Conservation (phyloP, 1,140 invertebrate species). For the Leptoteleia sp. region DNA sequence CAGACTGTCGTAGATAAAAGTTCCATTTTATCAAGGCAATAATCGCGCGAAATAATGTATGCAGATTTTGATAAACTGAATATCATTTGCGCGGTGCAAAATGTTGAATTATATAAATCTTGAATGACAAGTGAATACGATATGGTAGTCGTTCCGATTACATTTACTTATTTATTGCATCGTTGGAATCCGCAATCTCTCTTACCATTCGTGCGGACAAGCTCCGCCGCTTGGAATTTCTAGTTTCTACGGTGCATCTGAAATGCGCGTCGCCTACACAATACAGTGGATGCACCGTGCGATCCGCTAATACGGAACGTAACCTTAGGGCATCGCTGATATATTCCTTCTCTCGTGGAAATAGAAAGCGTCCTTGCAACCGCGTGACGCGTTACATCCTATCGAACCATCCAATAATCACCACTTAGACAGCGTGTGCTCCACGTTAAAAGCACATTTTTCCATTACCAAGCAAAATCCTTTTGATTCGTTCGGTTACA, state of each 20-base stretch:
- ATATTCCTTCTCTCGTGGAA: conserved; percentile 60
- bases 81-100: conserved; percentile 21
- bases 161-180: conserved; percentile 65
- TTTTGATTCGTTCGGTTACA: conserved; percentile 30
- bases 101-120: conserved; percentile 54
- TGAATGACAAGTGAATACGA: conserved; percentile 58
- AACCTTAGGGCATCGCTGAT: conserved; percentile 64
- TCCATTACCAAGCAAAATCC: conserved; percentile 38
- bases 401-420: conserved; percentile 55
- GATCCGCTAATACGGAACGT: conserved; percentile 60
- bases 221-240: conserved; percentile 51
- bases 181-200: conserved; percentile 57
- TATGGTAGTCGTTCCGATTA: conserved; percentile 56
- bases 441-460: conserved; percentile 46
- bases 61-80: conserved; percentile 34
- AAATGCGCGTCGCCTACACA: conserved; percentile 62
- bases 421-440: conserved; percentile 40
- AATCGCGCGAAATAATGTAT: neutral
- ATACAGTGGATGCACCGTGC: conserved; percentile 43
- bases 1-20: too few species aligned
- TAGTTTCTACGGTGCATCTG: conserved; percentile 54
- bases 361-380: conserved; percentile 66
- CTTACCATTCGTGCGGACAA: conserved; percentile 38
- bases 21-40: too few species aligned
- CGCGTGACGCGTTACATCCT: conserved; percentile 58